Percentiles rank a stretch among this genome's conserved stretches.
Evolutionary conservation across 2,888 invertebrate genomes (phyloP).

Genomic region (Cheilosia variabilis): DNA sequence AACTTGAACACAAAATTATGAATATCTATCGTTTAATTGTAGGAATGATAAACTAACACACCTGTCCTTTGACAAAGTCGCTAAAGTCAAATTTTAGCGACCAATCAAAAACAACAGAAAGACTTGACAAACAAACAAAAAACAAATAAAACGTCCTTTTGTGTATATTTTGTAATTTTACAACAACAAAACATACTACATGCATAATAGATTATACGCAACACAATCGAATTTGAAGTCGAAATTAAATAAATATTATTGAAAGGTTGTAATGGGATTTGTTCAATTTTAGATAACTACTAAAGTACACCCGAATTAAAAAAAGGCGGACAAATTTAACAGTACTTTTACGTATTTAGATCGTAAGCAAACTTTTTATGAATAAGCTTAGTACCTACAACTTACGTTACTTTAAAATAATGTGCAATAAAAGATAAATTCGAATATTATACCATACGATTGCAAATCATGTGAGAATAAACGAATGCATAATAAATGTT

Average conservation of each 20-base stretch:
- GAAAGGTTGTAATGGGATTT: conserved; percentile 56
- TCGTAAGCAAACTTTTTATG: no score
- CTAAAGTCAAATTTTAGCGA: conserved; percentile 1
- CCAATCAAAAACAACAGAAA: conserved; percentile 31
- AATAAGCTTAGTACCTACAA: no score
- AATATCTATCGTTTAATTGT: neutral
- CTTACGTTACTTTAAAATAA: no score
- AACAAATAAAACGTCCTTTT: conserved; percentile 53
- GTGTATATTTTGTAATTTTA: conserved; percentile 50
- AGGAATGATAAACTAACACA: conserved; percentile 24
- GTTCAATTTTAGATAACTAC: neutral
- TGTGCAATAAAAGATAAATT: no score
- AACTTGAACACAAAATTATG: conserved; percentile 10
- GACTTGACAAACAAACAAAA: conserved; percentile 38
- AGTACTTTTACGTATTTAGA: no score
- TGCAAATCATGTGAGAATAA: no score
- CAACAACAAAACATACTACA: conserved; percentile 14
- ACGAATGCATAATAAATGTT: no score
- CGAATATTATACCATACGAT: no score
- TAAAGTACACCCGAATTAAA: no score
- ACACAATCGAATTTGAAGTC: conserved; percentile 1
- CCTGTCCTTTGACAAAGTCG: conserved; percentile 69
- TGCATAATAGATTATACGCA: conserved; percentile 6
- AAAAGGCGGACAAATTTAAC: no score
- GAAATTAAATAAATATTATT: conserved; percentile 15